Evolutionary conservation across 2,797 vertebrate species (phyloP).

Genomic region (Agapornis canus): DNA sequence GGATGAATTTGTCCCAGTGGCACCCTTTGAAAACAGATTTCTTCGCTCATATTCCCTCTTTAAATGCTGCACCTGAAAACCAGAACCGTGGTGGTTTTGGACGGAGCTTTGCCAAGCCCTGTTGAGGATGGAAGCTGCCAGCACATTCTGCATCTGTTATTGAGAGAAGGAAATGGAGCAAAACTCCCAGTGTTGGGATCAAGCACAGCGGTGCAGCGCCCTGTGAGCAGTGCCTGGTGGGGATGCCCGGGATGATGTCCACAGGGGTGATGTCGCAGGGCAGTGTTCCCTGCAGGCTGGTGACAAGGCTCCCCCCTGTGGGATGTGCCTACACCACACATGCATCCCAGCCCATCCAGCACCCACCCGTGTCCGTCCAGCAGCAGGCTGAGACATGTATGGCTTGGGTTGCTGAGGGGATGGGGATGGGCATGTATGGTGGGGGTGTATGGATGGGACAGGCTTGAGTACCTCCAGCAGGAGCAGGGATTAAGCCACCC

Average conservation of each 20-base stretch:
- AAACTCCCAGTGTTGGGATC: accelerated
- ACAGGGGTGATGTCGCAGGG: not conserved
- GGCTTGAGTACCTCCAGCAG: accelerated
- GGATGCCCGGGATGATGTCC: accelerated
- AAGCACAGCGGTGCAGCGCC: accelerated
- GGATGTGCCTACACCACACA: not conserved
- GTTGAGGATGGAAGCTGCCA: not conserved
- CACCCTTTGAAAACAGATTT: not conserved
- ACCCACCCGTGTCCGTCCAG: accelerated
- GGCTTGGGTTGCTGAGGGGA: accelerated
- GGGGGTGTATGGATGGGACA: not conserved
- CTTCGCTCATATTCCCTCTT: not conserved
- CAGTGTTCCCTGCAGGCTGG: not conserved
- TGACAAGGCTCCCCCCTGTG: slow-evolving; percentile 56
- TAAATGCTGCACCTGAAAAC: not conserved
- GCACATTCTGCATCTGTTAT: accelerated
- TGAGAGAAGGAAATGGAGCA: accelerated
- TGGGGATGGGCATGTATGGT: too few relatives aligned
- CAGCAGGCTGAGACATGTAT: not conserved
- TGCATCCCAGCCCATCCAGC: not conserved
- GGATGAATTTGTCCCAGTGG: not conserved
- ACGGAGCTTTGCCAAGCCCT: not conserved
- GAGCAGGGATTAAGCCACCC: not conserved
- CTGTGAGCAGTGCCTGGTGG: accelerated
- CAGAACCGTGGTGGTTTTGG: not conserved